Percentiles rank a stretch among this genome's conserved stretches.
These are phyloP conservation scores for Zaprionus tsacasi DNA, from an alignment of 1,140 invertebrate species.

Conservation along the genomic window DNA sequence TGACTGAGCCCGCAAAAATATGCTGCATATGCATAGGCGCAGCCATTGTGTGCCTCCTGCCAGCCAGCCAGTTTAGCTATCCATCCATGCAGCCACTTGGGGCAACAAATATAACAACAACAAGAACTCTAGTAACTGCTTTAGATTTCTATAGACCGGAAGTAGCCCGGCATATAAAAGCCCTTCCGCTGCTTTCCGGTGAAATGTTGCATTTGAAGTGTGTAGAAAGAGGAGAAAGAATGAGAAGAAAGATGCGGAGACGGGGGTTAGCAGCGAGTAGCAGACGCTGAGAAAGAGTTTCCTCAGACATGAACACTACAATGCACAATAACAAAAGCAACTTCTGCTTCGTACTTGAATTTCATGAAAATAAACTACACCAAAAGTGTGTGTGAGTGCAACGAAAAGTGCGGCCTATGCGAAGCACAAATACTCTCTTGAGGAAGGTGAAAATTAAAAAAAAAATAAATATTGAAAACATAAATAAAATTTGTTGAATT, in stretches of 20 bases:
- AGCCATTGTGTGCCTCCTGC: conserved; percentile 50
- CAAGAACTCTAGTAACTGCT: conserved; percentile 46
- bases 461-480: not conserved
- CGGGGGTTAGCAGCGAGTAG: not conserved
- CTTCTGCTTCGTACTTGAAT: conserved; percentile 40
- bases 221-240: not conserved
- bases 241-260: not conserved
- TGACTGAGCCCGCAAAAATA: conserved; percentile 43
- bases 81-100: conserved; percentile 55
- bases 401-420: not conserved
- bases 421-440: conserved; percentile 9
- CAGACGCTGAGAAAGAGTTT: conserved; percentile 27
- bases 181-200: conserved; percentile 75
- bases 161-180: conserved; percentile 75
- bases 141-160: conserved; percentile 72
- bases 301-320: conserved; percentile 64
- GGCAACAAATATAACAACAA: conserved; percentile 26
- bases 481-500: not conserved
- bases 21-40: conserved; percentile 69
- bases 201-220: conserved; percentile 76
- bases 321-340: conserved; percentile 50
- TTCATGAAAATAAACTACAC: conserved; percentile 45
- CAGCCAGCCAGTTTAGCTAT: conserved; percentile 16
- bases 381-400: conserved; percentile 23
- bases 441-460: not conserved